Evolutionary conservation across 2,888 invertebrate species (phyloP), one percentile per base, ranked within the genome.

Genomic region (Physocephala rufipes): DNA sequence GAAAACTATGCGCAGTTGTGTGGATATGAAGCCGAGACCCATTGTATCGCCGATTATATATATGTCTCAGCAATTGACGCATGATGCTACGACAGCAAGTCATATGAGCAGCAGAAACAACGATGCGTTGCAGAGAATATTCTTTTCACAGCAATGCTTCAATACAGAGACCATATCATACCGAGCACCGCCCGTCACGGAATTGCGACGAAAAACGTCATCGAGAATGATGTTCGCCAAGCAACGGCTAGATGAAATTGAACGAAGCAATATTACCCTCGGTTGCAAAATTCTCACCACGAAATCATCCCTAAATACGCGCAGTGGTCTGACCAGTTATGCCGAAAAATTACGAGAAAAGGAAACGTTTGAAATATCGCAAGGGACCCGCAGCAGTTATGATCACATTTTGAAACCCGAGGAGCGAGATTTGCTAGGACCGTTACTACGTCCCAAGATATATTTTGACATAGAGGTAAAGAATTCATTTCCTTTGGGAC

Each of bases 361-460:
- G 4, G 47, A 47, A 12, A 63, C 62, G 7, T 70, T 28, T 30
- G 51, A 69, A 13, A 59, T 70, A 1, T 62, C 73, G 3, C 30
- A n/a, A 0, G 67, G 74, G 0, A 47, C 74, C 7, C 19, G 77
- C 1, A 13, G 47, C 0, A 65, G 30, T 19, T 81, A 75, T n/a
- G 62, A 45, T 2, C 51, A 19, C 0, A 74, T 71, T 15, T 73
- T 80, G 75, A 74, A 74, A 13, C 49, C 73, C 1, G 51, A 67
- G 0, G 72, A 71, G 13, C 55, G 21, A 1, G 1, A 45, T 0
- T 12, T 68, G 67, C 70, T 19, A 66, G 24, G 15, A 1, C 9
- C n/a, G 12, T 71, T 84, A 13, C 63, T 83, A 0, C 81, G 83
- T n/a, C 85, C 85, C 0, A 73, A 78, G n/a, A 75, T 85, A 2